phyloP scores from a whole-genome alignment of 2,888 invertebrate genomes.

The Amitus sp. region DNA sequence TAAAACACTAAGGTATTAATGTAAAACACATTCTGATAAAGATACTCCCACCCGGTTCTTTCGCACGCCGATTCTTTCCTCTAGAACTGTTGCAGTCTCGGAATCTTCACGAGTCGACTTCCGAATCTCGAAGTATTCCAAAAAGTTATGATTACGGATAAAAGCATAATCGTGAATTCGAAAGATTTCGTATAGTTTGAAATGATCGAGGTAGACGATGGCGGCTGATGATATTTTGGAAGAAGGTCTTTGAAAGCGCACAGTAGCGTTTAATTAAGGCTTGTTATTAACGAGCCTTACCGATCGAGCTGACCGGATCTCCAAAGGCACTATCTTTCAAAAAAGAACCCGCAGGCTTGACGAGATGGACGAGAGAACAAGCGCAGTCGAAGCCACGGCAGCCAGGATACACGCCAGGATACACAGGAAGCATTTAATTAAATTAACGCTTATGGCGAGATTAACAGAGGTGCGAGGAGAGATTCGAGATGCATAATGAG shows the following conservation, averaged over 20 bases:
- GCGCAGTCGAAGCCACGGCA: constrained; percentile 41
- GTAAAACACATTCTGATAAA: constrained; percentile 66
- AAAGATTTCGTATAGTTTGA: no score
- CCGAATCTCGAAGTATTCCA: constrained; percentile 33
- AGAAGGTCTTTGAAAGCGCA: constrained; percentile 36
- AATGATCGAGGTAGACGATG: no score
- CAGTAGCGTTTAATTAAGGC: constrained; percentile 46
- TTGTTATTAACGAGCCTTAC: constrained; percentile 43
- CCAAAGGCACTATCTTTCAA: constrained; percentile 46
- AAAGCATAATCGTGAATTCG: constrained; percentile 1
- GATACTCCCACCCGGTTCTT: constrained; percentile 52
- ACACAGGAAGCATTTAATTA: constrained; percentile 61
- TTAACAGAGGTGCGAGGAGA: constrained; percentile 64
- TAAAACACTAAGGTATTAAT: constrained; percentile 65
- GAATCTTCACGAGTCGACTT: constrained; percentile 25
- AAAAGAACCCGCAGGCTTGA: constrained; percentile 40
- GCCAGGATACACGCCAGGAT: constrained; percentile 46
- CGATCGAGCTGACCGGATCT: constrained; percentile 43
- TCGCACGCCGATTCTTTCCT: constrained; percentile 30
- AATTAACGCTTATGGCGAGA: constrained; percentile 64
- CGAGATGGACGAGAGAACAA: constrained; percentile 42
- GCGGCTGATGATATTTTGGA: constrained; percentile 33
- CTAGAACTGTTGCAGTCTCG: no score
- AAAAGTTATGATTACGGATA: constrained; percentile 1
- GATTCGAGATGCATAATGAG: constrained; percentile 66